phyloP scores from a whole-genome alignment of 2,797 vertebrate species.

The Thunnus albacares region DNA sequence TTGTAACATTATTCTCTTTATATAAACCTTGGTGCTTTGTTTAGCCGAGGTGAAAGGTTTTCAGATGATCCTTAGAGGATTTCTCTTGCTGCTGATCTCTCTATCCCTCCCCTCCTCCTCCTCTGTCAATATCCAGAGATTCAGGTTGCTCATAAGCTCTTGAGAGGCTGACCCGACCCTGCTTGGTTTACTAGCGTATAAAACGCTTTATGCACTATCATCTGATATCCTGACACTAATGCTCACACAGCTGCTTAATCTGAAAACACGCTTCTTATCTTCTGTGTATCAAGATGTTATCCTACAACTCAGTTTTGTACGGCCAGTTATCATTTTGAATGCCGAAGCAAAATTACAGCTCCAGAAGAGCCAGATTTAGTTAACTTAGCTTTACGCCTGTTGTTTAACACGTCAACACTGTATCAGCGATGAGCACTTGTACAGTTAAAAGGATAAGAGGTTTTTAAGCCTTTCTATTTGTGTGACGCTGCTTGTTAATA shows the following conservation, averaged over 20 bases:
- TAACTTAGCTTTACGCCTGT: constrained; percentile 7
- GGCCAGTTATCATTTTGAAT: background rate
- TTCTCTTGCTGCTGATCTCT: constrained; percentile 65
- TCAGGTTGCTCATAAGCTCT: constrained; percentile 71
- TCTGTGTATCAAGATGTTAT: constrained; percentile 11
- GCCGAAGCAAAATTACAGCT: background rate
- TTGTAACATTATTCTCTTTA: constrained; percentile 9
- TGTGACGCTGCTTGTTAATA: constrained; percentile 37
- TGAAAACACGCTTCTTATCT: constrained; percentile 42
- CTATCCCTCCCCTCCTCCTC: constrained; percentile 49
- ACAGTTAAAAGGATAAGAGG: constrained; percentile 11
- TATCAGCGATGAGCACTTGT: background rate
- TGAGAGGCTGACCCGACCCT: constrained; percentile 66
- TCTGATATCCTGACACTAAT: constrained; percentile 63
- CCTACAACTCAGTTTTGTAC: background rate
- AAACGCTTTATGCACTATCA: constrained; percentile 57
- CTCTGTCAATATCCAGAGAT: constrained; percentile 64
- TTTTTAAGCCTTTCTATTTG: constrained; percentile 9
- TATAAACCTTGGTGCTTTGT: constrained; percentile 31
- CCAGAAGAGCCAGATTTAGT: constrained; percentile 7
- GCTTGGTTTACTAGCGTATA: constrained; percentile 52
- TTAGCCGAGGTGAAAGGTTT: constrained; percentile 55
- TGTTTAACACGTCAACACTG: background rate
- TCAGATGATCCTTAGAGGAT: constrained; percentile 66
- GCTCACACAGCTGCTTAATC: constrained; percentile 65